Evolutionary conservation across 2,888 invertebrate genomes (phyloP), one percentile per base, ranked within the genome.

Genomic region (Clistopyga incitator): DNA sequence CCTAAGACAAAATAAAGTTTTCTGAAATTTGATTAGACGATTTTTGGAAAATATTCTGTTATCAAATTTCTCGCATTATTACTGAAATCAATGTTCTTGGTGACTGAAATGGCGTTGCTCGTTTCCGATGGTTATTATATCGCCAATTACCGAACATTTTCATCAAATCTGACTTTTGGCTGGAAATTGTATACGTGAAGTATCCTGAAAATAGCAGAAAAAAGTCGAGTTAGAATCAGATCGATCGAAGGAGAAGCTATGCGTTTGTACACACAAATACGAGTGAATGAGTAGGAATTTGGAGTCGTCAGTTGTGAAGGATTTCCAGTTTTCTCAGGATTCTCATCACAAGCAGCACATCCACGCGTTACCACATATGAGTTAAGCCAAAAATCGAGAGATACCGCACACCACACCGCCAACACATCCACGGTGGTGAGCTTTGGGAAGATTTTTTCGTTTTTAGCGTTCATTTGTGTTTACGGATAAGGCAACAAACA

Each of bases 341-440:
- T 45, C 47, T 75, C 75, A 75, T 78, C 81, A 47, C 77, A 75
- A 78, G 84, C 84, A 86, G 83, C 84, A 86, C 84, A 85, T 82
- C 67, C 83, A 83, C 84, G 78, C 84, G 79, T 85, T 83, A 81
- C 65, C 72, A 81, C 72, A 80, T 85, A 79, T 86, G 76, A 82
- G 81, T 84, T 72, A 87, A 86, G 86, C 72, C 64, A 85, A 20
- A 83, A 85, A 81, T 85, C 84, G 81, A 84, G 90, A 90, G 88
- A 91, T 89, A 91, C 90, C 91, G 92, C 91, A 93, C 93, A 93
- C 93, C 93, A 93, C 93, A 93, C 93, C 93, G 93, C 93, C 93
- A 93, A 93, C 93, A 93, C 93, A 93, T 93, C 93, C 93, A 93
- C 93, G 92, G 91, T 93, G 91, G 91, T 92, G 92, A 92, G 91